Conservation (phyloP, 1,140 invertebrate species). For the Drosophila lini region DNA sequence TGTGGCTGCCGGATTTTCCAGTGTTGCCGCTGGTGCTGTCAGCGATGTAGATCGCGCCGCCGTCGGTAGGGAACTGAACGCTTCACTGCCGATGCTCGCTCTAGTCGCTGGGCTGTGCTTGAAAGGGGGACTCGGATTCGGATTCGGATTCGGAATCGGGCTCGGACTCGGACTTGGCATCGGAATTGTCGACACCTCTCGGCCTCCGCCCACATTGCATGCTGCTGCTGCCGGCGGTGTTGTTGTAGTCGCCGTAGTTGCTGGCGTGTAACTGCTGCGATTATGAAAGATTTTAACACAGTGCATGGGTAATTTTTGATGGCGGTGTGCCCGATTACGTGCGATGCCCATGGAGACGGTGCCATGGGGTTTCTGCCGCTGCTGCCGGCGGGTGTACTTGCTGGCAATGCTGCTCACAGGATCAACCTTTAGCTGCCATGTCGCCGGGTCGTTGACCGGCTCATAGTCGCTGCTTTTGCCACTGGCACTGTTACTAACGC, state of each 20-base stretch:
- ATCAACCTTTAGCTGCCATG: constrained; percentile 59
- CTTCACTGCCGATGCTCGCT: constrained; percentile 31
- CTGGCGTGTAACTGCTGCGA: constrained; percentile 70
- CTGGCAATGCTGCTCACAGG: constrained; percentile 79
- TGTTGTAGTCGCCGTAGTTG: constrained; percentile 12
- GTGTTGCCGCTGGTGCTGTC: constrained; percentile 16
- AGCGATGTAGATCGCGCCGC: constrained; percentile 70
- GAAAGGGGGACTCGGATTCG: constrained; percentile 14
- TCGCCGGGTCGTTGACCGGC: constrained; percentile 60
- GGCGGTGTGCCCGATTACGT: constrained; percentile 78
- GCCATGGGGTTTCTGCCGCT: constrained; percentile 57
- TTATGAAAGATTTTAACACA: constrained; percentile 84
- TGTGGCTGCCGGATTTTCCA: constrained; percentile 3
- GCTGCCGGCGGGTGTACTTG: constrained; percentile 75
- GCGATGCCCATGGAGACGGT: constrained; percentile 67
- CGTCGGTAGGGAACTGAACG: constrained; percentile 66
- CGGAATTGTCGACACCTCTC: constrained; percentile 30
- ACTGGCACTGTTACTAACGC: constrained; percentile 4
- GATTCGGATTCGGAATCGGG: constrained; percentile 1
- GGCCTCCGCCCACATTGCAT: constrained; percentile 45
- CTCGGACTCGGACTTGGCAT: constrained; percentile 18
- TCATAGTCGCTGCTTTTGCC: constrained; percentile 23
- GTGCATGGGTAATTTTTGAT: constrained; percentile 83
- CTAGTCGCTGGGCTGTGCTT: constrained; percentile 30
- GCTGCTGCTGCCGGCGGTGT: constrained; percentile 18